A percentile compares a stretch with the other conserved stretches of the same genome.
These are phyloP conservation scores for Crambe crambe DNA, from an alignment of 37 sponge, comb jelly and placozoan genomes.

Conservation along the genomic window DNA sequence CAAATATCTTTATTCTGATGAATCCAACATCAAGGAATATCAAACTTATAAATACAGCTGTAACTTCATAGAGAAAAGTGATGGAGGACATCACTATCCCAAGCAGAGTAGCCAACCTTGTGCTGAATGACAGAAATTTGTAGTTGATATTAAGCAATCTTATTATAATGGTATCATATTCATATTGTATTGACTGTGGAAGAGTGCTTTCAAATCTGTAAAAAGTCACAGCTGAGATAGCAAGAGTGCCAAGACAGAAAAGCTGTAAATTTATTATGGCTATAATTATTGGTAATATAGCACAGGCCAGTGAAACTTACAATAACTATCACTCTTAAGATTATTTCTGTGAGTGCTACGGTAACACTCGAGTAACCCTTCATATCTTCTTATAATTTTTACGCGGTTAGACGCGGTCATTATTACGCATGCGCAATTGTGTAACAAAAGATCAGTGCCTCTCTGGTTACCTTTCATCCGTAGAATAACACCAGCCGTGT, in stretches of 20 bases:
- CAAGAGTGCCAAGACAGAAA: background rate
- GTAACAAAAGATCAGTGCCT: too few species aligned
- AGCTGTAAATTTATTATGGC: background rate
- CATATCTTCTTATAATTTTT: background rate
- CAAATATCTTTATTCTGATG: constrained; percentile 30
- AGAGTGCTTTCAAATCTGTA: background rate
- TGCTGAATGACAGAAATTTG: background rate
- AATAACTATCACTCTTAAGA: background rate
- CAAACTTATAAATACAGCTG: constrained; percentile 19
- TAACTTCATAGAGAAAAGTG: constrained; percentile 2
- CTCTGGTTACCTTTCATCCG: too few species aligned
- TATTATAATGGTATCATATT: background rate
- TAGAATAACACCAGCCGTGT: too few species aligned
- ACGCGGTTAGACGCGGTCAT: background rate
- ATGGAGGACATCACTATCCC: background rate
- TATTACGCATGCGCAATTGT: background rate
- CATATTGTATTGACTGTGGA: background rate
- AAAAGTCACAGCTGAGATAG: background rate
- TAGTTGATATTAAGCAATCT: background rate
- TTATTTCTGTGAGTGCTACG: background rate
- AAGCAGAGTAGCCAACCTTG: constrained; percentile 1
- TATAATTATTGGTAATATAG: too few species aligned
- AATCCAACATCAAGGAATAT: constrained; percentile 37
- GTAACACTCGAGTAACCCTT: background rate
- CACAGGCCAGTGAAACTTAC: background rate